Evolutionary conservation across 1,140 invertebrate genomes (phyloP).

Genomic region (Neelides sp.): DNA sequence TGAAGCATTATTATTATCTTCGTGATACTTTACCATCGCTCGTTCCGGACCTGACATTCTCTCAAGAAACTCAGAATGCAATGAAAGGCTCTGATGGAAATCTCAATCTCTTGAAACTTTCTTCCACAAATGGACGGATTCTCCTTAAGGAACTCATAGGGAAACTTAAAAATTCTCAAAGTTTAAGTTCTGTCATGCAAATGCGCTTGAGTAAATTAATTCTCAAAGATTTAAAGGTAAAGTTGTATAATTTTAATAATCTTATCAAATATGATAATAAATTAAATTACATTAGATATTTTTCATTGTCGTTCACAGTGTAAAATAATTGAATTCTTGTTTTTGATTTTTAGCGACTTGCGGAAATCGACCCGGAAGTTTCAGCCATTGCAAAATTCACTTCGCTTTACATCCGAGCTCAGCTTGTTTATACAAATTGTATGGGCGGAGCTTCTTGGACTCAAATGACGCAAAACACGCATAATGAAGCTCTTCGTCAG

Average conservation of each 20-base stretch:
- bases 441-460: slow-evolving; percentile 20
- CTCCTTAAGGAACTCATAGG: slow-evolving; percentile 22
- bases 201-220: slow-evolving; percentile 21
- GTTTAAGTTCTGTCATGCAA: slow-evolving; percentile 19
- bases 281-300: background rate
- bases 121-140: slow-evolving; percentile 14
- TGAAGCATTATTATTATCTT: slow-evolving; percentile 88
- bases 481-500: slow-evolving; percentile 15
- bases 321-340: slow-evolving; percentile 1
- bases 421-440: slow-evolving; percentile 26
- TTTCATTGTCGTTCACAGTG: background rate
- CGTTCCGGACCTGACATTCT: slow-evolving; percentile 57
- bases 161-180: slow-evolving; percentile 24
- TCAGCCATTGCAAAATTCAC: slow-evolving; percentile 75
- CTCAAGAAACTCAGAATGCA: background rate
- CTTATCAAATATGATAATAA: background rate
- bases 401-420: slow-evolving; percentile 53
- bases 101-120: background rate
- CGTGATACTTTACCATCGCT: slow-evolving; percentile 81
- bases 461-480: slow-evolving; percentile 20
- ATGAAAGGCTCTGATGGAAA: background rate
- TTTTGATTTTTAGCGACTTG: slow-evolving; percentile 42
- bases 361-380: slow-evolving; percentile 69
- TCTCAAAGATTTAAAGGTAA: slow-evolving; percentile 28
- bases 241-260: no score